Percentiles rank a stretch among this genome's conserved stretches.
phyloP scores from a whole-genome alignment of 2,888 invertebrate genomes.

The Biston stratarius region DNA sequence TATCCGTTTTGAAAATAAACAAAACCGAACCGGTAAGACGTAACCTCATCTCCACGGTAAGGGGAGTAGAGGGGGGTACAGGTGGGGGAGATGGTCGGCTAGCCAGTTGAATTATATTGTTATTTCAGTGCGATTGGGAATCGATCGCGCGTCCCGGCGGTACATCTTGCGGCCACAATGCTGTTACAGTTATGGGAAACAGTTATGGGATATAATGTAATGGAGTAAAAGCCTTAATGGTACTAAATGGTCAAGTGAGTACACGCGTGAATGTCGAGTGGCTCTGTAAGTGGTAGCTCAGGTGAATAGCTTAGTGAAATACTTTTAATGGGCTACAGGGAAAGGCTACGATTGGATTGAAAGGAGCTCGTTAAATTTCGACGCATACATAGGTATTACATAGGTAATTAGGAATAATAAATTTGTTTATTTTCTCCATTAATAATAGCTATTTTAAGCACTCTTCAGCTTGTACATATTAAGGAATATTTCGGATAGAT shows the following conservation, averaged over 20 bases:
- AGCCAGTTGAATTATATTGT: conserved; percentile 63
- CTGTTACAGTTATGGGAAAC: conserved; percentile 37
- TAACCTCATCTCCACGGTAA: conserved; percentile 3
- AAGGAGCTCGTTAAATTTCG: no score
- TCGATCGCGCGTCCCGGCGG: conserved; percentile 51
- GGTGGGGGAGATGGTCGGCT: conserved; percentile 45
- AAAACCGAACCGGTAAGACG: conserved; percentile 8
- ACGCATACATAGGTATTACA: no score
- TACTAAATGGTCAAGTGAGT: conserved; percentile 5
- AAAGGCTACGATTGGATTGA: no score
- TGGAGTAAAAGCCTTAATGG: conserved; percentile 18
- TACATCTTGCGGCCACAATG: conserved; percentile 46
- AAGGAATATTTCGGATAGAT: no score
- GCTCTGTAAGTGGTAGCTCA: background rate
- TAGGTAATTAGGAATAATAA: no score
- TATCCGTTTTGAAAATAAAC: background rate
- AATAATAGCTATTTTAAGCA: no score
- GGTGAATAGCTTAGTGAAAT: background rate
- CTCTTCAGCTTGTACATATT: no score
- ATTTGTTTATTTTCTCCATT: no score
- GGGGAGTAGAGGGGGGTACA: conserved; percentile 30
- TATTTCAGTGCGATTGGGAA: conserved; percentile 55
- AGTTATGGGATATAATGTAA: conserved; percentile 20
- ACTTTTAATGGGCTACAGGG: background rate
- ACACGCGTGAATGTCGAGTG: background rate